A percentile compares a stretch with the other conserved stretches of the same genome.
Conservation (phyloP, 2,113 vertebrate species). For the Eubucco bourcierii region DNA sequence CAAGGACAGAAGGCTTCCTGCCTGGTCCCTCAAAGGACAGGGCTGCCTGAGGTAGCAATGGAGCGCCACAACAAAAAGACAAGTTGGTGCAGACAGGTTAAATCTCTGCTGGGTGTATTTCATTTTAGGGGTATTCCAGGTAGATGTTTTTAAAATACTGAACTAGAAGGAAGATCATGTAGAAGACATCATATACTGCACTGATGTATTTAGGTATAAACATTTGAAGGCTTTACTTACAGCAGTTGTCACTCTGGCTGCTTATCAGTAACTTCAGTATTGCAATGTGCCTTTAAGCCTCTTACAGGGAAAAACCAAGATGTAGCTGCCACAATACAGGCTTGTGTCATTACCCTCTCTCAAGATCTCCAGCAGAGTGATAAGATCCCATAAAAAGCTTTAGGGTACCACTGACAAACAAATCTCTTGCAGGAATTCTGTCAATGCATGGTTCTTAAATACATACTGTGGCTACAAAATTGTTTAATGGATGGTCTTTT, state of each 20-base stretch:
- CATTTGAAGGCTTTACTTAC: neutral
- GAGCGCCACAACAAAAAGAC: neutral
- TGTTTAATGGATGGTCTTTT: neutral
- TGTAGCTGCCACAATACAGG: neutral
- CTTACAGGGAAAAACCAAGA: neutral
- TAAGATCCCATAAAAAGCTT: neutral
- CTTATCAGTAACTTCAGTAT: conserved; percentile 1
- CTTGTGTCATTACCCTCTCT: neutral
- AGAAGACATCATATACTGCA: neutral
- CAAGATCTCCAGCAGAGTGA: neutral
- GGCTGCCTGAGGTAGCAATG: neutral
- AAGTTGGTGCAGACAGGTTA: neutral
- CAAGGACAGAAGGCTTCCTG: neutral
- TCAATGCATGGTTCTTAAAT: neutral
- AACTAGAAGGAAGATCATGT: neutral
- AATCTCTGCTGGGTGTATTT: neutral
- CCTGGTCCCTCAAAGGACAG: neutral
- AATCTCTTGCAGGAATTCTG: neutral
- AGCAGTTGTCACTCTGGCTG: neutral
- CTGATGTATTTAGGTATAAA: neutral
- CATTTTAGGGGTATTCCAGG: neutral
- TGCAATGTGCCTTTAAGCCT: neutral
- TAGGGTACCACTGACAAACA: neutral
- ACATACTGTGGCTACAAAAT: neutral
- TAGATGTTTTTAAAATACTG: neutral